phyloP scores from a whole-genome alignment of 64 coral and sea anemone species.

The Exaiptasia diaphana region DNA sequence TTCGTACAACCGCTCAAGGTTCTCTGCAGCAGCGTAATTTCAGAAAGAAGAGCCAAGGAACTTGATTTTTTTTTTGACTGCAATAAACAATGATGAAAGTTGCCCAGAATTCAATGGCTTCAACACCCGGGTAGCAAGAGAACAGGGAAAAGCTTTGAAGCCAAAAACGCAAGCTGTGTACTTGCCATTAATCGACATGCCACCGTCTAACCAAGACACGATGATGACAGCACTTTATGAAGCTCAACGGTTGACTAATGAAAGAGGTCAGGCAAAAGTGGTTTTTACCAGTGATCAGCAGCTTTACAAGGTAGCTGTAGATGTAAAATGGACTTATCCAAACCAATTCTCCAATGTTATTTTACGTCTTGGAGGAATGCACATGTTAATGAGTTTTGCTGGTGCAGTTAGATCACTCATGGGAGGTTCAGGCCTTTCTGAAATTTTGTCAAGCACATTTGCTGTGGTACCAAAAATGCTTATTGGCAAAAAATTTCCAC shows the following conservation, averaged over 20 bases:
- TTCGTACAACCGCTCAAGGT: conserved; percentile 48
- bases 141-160: conserved; percentile 20
- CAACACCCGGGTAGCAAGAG: conserved; percentile 20
- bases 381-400: conserved; percentile 56
- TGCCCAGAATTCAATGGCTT: conserved; percentile 65
- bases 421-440: conserved; percentile 54
- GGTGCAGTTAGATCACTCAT: conserved; percentile 49
- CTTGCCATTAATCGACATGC: conserved; percentile 68
- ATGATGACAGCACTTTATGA: conserved; percentile 52
- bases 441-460: conserved; percentile 37
- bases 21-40: conserved; percentile 39
- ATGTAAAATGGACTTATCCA: conserved; percentile 59
- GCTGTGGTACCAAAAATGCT: conserved; percentile 62
- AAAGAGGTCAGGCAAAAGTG: conserved; percentile 51
- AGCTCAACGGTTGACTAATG: conserved; percentile 18
- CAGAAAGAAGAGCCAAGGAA: conserved; percentile 53
- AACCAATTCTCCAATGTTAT: conserved; percentile 48
- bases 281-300: conserved; percentile 64
- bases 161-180: conserved; percentile 47
- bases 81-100: conserved; percentile 19
- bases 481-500: conserved; percentile 60
- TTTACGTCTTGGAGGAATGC: conserved; percentile 60
- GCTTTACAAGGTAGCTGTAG: conserved; percentile 63
- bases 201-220: conserved; percentile 55
- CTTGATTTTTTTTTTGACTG: conserved; percentile 54